phyloP scores from a whole-genome alignment of 2,888 invertebrate genomes.

The Harpagoxenus sublaevis region DNA sequence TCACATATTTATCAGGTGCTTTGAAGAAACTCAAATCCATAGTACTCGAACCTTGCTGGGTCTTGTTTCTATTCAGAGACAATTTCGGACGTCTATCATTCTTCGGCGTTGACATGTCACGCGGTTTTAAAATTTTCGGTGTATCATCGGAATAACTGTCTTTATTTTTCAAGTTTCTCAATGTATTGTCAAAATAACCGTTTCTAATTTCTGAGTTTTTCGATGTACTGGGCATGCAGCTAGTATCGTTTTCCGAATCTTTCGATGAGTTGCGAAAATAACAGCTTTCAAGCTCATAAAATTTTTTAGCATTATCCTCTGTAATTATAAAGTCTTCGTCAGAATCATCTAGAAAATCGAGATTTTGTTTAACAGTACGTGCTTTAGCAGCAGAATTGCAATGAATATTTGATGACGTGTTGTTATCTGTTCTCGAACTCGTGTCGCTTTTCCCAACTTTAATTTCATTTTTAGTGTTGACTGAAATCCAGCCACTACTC shows the following conservation, averaged over 20 bases:
- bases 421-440: constrained; percentile 25
- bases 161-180: not conserved
- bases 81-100: not conserved
- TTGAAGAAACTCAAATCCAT: constrained; percentile 44
- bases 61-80: constrained; percentile 9
- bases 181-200: not conserved
- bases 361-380: not conserved
- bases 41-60: not conserved
- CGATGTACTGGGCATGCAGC: constrained; percentile 10
- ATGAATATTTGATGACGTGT: constrained; percentile 41
- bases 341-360: constrained; percentile 26
- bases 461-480: constrained; percentile 17
- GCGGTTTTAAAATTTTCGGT: not conserved
- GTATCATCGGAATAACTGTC: not conserved
- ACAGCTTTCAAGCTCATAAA: constrained; percentile 52
- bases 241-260: not conserved
- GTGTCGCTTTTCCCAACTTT: not conserved
- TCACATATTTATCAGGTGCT: constrained; percentile 15
- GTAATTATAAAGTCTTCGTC: constrained; percentile 47
- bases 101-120: not conserved
- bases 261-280: constrained; percentile 40
- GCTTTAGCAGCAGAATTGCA: constrained; percentile 7
- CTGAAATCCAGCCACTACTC: constrained; percentile 42
- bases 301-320: constrained; percentile 26
- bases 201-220: not conserved